Conservation (phyloP, 1,140 invertebrate genomes). For the Meloidogyne exigua region DNA sequence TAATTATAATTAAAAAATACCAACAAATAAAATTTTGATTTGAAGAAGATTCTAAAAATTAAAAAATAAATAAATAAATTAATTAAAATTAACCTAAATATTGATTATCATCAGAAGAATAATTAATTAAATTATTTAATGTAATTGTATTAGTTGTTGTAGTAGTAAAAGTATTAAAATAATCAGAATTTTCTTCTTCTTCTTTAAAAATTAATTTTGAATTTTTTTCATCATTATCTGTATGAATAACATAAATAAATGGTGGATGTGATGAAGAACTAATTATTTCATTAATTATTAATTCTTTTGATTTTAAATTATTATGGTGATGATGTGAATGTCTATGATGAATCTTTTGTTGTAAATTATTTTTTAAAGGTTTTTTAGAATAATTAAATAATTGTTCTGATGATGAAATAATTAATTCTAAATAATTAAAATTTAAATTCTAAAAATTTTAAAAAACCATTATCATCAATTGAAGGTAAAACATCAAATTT, state of each 20-base stretch:
- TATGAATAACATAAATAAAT: slow-evolving; percentile 26
- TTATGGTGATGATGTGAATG: not conserved
- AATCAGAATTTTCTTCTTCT: not conserved
- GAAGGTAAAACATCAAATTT: slow-evolving; percentile 47
- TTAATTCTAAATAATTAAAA: not conserved
- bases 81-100: too few species aligned
- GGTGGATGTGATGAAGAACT: slow-evolving; percentile 10
- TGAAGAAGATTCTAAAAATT: too few species aligned
- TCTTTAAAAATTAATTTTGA: not conserved
- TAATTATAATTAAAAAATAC: too few species aligned
- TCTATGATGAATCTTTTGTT: not conserved
- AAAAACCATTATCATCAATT: not conserved
- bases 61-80: too few species aligned
- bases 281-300: not conserved
- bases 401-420: not conserved
- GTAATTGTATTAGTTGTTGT: too few species aligned
- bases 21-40: too few species aligned
- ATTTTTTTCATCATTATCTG: not conserved
- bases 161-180: too few species aligned
- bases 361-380: too few species aligned
- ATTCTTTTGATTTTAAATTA: not conserved
- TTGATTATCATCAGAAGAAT: too few species aligned
- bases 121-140: too few species aligned
- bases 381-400: not conserved
- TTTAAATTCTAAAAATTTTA: too few species aligned